These are phyloP conservation scores for Porites lobata DNA, from an alignment of 92 coral and sea anemone species.

Conservation along the genomic window DNA sequence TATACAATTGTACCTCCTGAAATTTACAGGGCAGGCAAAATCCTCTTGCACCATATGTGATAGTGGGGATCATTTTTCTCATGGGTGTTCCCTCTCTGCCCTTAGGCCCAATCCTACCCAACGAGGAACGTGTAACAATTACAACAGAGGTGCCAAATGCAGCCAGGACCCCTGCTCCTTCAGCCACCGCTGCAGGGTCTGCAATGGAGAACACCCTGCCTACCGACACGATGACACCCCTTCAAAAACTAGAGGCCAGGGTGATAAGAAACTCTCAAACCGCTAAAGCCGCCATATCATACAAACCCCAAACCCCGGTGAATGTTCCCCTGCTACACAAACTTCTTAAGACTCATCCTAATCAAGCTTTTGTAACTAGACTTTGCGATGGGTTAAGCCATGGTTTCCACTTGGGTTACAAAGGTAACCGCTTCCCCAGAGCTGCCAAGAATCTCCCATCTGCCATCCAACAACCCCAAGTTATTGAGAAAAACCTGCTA, in stretches of 20 bases:
- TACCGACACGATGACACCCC: no score
- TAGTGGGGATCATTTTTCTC: not conserved
- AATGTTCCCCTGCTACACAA: no score
- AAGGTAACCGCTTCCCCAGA: not conserved
- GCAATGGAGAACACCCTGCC: no score
- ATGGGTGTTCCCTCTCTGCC: not conserved
- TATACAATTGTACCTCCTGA: not conserved
- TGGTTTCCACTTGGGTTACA: not conserved
- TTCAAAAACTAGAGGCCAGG: no score
- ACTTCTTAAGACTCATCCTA: not conserved
- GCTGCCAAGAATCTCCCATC: not conserved
- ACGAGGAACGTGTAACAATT: no score
- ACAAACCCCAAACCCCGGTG: no score
- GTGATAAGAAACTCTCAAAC: no score
- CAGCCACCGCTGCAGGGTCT: no score
- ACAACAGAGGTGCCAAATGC: no score
- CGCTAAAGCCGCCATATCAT: no score
- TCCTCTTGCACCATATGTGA: not conserved
- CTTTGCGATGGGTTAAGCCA: not conserved
- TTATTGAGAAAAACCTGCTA: not conserved
- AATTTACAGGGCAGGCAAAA: conserved; percentile 7
- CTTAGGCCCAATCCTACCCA: no score
- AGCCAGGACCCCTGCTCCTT: no score
- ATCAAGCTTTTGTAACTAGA: not conserved
- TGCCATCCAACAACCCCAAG: not conserved